Conservation (phyloP, 92 coral and sea anemone species). For the Chrysogorgia sp. region DNA sequence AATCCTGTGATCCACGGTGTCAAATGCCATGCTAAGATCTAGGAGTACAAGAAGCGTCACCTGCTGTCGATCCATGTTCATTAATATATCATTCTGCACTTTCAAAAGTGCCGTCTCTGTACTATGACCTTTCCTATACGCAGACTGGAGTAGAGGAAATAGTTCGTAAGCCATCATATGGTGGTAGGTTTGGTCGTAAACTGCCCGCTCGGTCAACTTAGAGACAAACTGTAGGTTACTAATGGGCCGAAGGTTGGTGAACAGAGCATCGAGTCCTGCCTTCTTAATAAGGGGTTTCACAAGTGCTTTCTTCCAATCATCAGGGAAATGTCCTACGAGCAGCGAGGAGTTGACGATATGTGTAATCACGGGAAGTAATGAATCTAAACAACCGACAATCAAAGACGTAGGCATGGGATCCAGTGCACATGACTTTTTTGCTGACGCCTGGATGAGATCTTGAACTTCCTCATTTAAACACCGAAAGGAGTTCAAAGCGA, state of each 20-base stretch:
- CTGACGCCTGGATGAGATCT: conserved; percentile 8
- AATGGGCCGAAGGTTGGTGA: conserved; percentile 32
- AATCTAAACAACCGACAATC: neutral
- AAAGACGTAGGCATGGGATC: conserved; percentile 16
- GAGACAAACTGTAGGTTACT: no score
- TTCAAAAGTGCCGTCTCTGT: conserved; percentile 33
- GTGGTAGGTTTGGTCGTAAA: neutral
- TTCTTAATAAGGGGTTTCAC: conserved; percentile 11
- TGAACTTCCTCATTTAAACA: neutral
- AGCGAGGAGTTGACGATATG: conserved; percentile 1
- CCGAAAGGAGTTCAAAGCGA: neutral
- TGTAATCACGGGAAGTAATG: conserved; percentile 8
- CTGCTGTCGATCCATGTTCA: no score
- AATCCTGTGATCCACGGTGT: no score
- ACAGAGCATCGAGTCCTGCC: neutral
- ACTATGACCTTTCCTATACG: conserved; percentile 12
- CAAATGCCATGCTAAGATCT: conserved; percentile 17
- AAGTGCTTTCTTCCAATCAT: no score
- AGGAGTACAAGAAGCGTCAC: conserved; percentile 5
- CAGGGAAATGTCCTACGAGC: no score
- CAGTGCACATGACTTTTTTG: conserved; percentile 7
- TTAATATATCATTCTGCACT: no score
- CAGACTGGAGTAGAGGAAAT: conserved; percentile 16
- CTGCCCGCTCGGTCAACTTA: conserved; percentile 42
- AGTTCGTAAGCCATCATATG: neutral